phyloP scores from a whole-genome alignment of 2,888 invertebrate species.

The Cheilosia variabilis region DNA sequence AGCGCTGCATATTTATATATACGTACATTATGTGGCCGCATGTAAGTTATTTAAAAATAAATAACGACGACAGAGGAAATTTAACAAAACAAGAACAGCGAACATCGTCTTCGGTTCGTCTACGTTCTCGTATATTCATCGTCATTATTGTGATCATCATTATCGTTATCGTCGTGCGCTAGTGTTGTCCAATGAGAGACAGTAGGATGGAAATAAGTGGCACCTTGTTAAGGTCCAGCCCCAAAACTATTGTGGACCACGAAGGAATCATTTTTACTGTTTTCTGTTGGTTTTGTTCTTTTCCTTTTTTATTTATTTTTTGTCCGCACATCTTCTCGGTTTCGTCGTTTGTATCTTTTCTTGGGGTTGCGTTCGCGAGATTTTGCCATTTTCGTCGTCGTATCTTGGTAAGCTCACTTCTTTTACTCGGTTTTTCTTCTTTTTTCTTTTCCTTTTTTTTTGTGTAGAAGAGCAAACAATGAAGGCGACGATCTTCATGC shows the following conservation, averaged over 20 bases:
- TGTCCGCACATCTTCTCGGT: slow-evolving; percentile 6
- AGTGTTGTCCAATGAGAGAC: slow-evolving; percentile 44
- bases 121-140: slow-evolving; percentile 9
- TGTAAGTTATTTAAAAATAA: slow-evolving; percentile 20
- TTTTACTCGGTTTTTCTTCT: not conserved
- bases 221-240: slow-evolving; percentile 58
- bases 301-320: not conserved
- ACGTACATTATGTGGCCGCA: too few species aligned
- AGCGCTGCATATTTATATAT: not conserved
- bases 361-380: slow-evolving; percentile 27
- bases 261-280: slow-evolving; percentile 33
- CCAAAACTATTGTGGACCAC: slow-evolving; percentile 50
- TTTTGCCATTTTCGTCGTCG: slow-evolving; percentile 22
- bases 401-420: not conserved
- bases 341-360: slow-evolving; percentile 28
- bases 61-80: slow-evolving; percentile 21
- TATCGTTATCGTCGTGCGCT: slow-evolving; percentile 9
- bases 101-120: slow-evolving; percentile 21
- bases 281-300: not conserved
- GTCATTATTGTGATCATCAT: slow-evolving; percentile 26
- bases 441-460: too few species aligned
- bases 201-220: slow-evolving; percentile 59
- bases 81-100: slow-evolving; percentile 28
- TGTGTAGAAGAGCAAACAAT: slow-evolving; percentile 31
- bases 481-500: slow-evolving; percentile 46